Conservation (phyloP, 2,113 vertebrate genomes). For the Piprites chloris region DNA sequence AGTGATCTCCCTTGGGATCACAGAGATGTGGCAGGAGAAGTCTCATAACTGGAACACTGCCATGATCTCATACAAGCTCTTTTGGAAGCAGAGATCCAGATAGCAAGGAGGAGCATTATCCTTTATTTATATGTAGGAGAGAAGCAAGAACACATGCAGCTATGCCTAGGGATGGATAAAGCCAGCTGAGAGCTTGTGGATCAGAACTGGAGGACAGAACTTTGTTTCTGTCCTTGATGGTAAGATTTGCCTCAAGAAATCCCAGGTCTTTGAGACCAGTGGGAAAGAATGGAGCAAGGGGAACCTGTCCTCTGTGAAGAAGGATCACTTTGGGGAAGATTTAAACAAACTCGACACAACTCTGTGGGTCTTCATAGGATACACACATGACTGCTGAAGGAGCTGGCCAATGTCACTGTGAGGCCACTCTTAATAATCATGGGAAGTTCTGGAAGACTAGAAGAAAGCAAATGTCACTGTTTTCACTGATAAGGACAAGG, state of each 20-base stretch:
- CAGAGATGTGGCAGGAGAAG: background rate
- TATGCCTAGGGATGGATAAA: background rate
- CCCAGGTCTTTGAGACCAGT: background rate
- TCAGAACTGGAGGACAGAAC: background rate
- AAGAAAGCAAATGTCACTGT: background rate
- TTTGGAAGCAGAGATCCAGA: background rate
- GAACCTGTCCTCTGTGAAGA: background rate
- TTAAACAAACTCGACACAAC: background rate
- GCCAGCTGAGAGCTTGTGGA: background rate
- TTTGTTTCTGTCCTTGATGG: background rate
- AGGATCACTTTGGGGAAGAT: background rate
- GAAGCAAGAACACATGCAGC: background rate
- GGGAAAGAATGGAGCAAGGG: background rate
- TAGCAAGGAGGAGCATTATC: background rate
- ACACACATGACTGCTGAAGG: background rate
- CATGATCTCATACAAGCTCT: background rate
- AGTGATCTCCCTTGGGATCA: background rate
- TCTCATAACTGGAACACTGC: background rate
- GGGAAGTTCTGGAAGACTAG: background rate
- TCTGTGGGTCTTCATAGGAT: background rate
- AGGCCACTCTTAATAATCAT: background rate
- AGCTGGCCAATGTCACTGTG: background rate
- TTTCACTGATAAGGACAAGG: background rate
- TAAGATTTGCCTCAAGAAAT: background rate
- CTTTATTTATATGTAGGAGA: background rate